phyloP scores from a whole-genome alignment of 2,113 vertebrate species.

The Nymphicus hollandicus region DNA sequence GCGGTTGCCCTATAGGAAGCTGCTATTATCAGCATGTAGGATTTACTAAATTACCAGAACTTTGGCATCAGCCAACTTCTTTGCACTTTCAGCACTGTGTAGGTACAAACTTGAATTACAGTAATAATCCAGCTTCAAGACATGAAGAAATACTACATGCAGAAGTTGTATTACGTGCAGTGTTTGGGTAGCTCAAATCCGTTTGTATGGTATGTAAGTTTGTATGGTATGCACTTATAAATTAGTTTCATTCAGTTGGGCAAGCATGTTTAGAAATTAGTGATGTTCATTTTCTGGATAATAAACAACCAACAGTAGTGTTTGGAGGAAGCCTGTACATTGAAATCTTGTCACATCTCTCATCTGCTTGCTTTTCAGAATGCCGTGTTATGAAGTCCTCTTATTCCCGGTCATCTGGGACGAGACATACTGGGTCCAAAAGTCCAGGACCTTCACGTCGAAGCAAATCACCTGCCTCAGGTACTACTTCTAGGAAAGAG shows the following conservation, averaged over 20 bases:
- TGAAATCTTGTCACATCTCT: neutral
- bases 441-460: constrained; percentile 85
- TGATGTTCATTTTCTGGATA: neutral
- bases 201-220: neutral
- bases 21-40: neutral
- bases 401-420: constrained; percentile 78
- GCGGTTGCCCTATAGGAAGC: neutral
- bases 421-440: constrained; percentile 79
- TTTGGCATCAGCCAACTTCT: neutral
- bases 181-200: neutral
- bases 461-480: constrained; percentile 92
- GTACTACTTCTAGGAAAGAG: constrained; percentile 61
- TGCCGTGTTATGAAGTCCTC: constrained; percentile 90
- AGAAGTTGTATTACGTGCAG: neutral
- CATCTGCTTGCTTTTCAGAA: constrained; percentile 74
- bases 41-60: neutral
- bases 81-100: neutral
- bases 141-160: neutral
- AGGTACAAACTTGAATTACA: neutral
- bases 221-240: neutral
- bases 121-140: neutral
- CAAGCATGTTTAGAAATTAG: neutral
- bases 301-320: neutral
- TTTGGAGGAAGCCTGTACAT: neutral
- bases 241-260: neutral